These are phyloP conservation scores for Nothobranchius furzeri DNA, from an alignment of 2,113 vertebrate genomes.

Conservation along the genomic window DNA sequence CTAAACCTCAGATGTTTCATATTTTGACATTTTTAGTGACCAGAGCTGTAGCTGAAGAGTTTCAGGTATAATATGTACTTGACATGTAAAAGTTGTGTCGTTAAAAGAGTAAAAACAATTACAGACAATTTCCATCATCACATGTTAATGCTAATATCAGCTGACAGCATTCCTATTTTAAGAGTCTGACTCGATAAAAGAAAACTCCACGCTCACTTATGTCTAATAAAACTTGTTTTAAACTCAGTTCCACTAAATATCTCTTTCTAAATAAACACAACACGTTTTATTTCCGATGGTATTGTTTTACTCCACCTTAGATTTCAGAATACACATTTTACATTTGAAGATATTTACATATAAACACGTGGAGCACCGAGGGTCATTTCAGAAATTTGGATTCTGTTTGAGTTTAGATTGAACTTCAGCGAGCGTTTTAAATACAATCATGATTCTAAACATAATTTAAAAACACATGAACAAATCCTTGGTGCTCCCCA, in stretches of 20 bases:
- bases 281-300: constrained; percentile 76
- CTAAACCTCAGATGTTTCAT: too few species aligned
- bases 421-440: constrained; percentile 34
- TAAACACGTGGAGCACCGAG: constrained; percentile 70
- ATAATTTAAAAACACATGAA: constrained; percentile 48
- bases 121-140: too few species aligned
- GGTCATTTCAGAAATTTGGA: constrained; percentile 45
- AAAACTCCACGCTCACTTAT: constrained; percentile 65
- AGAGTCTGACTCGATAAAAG: constrained; percentile 15
- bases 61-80: too few species aligned
- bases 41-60: too few species aligned
- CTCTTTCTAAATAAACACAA: constrained; percentile 82
- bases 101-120: too few species aligned
- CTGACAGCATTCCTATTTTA: too few species aligned
- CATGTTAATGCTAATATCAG: too few species aligned
- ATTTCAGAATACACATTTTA: constrained; percentile 79
- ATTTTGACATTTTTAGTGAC: too few species aligned
- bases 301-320: constrained; percentile 63
- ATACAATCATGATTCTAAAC: constrained; percentile 55
- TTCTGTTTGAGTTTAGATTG: constrained; percentile 19
- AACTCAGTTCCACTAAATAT: constrained; percentile 98
- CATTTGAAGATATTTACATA: constrained; percentile 77
- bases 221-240: constrained; percentile 85
- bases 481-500: constrained; percentile 63
- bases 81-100: too few species aligned